These are phyloP conservation scores for Athalia cordata DNA, from an alignment of 2,888 invertebrate species.

Conservation along the genomic window DNA sequence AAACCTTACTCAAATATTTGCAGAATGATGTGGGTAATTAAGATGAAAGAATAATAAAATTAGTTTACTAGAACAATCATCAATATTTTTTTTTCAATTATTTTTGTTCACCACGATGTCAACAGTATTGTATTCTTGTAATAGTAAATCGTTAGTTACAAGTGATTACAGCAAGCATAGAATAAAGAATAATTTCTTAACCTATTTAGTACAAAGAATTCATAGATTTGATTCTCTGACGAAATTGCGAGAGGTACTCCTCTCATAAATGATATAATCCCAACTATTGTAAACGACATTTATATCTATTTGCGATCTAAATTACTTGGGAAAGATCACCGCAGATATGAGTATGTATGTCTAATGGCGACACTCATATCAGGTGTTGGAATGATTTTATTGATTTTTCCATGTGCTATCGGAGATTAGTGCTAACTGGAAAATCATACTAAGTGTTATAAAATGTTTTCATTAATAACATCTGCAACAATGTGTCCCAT, in stretches of 20 bases:
- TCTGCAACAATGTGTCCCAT: constrained; percentile 74
- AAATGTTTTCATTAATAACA: constrained; percentile 61
- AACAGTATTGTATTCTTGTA: too few species aligned
- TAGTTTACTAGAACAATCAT: background rate
- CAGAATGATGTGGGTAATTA: too few species aligned
- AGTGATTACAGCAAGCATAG: background rate
- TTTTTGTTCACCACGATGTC: too few species aligned
- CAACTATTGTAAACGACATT: too few species aligned
- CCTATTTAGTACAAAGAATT: constrained; percentile 11
- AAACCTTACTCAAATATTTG: constrained; percentile 9
- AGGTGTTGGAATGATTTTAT: constrained; percentile 18
- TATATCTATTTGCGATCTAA: too few species aligned
- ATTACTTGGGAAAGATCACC: background rate
- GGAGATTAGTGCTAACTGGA: too few species aligned
- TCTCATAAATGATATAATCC: too few species aligned
- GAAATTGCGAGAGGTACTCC: too few species aligned
- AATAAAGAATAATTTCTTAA: background rate
- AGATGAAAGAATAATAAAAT: constrained; percentile 7
- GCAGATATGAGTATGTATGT: background rate
- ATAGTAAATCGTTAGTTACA: too few species aligned
- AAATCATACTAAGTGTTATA: constrained; percentile 28
- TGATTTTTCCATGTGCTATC: background rate
- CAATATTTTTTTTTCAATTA: background rate
- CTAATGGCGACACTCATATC: background rate
- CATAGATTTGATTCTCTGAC: background rate